phyloP scores from a whole-genome alignment of 2,888 invertebrate genomes.

The Mellilla xanthometata region DNA sequence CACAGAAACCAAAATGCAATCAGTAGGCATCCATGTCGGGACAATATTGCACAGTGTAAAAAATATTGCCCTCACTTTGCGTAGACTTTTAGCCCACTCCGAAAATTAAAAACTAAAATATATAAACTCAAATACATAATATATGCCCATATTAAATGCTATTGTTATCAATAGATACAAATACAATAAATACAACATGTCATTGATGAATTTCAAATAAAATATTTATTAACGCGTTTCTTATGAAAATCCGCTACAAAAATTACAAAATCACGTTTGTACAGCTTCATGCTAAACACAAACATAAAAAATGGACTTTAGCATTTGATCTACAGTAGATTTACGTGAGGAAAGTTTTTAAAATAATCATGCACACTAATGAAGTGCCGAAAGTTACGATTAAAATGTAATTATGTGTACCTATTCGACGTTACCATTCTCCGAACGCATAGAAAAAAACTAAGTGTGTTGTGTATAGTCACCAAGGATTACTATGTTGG shows the following conservation, averaged over 20 bases:
- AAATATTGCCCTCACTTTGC: slow-evolving; percentile 27
- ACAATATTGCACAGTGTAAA: slow-evolving; percentile 48
- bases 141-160: slow-evolving; percentile 72
- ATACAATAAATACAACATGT: slow-evolving; percentile 29
- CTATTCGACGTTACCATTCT: slow-evolving; percentile 8
- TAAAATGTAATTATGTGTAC: slow-evolving; percentile 25
- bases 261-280: slow-evolving; percentile 28
- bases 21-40: slow-evolving; percentile 53
- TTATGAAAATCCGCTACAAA: slow-evolving; percentile 42
- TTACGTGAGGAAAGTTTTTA: slow-evolving; percentile 33
- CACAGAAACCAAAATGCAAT: slow-evolving; percentile 53
- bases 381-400: slow-evolving; percentile 19
- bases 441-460: neutral
- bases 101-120: slow-evolving; percentile 28
- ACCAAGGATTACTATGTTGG: slow-evolving; percentile 60
- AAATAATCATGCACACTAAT: slow-evolving; percentile 6
- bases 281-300: slow-evolving; percentile 38
- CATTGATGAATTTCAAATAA: slow-evolving; percentile 11
- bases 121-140: slow-evolving; percentile 47
- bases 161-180: slow-evolving; percentile 18
- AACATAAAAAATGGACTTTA: slow-evolving; percentile 43
- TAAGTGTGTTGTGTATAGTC: slow-evolving; percentile 31
- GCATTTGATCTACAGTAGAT: slow-evolving; percentile 53
- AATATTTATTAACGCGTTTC: slow-evolving; percentile 21
- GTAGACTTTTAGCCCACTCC: slow-evolving; percentile 42